Conservation (phyloP, 92 coral and sea anemone species). For the Chrysogorgia sp. region DNA sequence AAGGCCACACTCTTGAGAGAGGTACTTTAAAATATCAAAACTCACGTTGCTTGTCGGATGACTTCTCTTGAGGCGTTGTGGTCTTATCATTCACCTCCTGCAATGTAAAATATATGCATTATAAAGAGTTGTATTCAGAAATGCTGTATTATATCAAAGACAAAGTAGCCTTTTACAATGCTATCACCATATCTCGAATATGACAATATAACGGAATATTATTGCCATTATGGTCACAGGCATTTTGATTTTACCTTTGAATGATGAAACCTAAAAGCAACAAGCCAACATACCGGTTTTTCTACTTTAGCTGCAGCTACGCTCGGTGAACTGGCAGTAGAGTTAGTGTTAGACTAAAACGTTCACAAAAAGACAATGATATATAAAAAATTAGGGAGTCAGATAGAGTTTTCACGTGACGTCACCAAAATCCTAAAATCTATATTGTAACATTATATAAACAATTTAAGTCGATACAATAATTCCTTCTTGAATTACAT, state of each 20-base stretch:
- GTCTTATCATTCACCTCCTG: conserved; percentile 31
- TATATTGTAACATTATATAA: no score
- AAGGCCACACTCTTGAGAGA: not conserved
- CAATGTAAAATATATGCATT: not conserved
- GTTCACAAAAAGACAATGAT: not conserved
- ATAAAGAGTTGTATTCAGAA: no score
- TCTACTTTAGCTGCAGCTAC: not conserved
- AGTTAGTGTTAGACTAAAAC: not conserved
- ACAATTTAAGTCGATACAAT: no score
- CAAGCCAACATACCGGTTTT: conserved; percentile 4
- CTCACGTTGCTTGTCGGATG: conserved; percentile 30
- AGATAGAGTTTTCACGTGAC: no score
- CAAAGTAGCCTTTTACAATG: no score
- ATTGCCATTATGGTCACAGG: not conserved
- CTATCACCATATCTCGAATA: no score
- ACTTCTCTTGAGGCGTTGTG: conserved; percentile 4
- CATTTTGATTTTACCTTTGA: not conserved
- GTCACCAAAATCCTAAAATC: no score
- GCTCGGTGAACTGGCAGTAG: not conserved
- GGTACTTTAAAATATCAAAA: not conserved
- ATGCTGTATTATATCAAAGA: no score
- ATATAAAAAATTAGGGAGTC: not conserved
- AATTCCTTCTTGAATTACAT: no score
- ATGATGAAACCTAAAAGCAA: no score
- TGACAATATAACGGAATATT: no score